A percentile compares a stretch with the other conserved stretches of the same genome.
These are phyloP conservation scores for Melanotaenia boesemani DNA, from an alignment of 2,797 vertebrate genomes.

Conservation along the genomic window DNA sequence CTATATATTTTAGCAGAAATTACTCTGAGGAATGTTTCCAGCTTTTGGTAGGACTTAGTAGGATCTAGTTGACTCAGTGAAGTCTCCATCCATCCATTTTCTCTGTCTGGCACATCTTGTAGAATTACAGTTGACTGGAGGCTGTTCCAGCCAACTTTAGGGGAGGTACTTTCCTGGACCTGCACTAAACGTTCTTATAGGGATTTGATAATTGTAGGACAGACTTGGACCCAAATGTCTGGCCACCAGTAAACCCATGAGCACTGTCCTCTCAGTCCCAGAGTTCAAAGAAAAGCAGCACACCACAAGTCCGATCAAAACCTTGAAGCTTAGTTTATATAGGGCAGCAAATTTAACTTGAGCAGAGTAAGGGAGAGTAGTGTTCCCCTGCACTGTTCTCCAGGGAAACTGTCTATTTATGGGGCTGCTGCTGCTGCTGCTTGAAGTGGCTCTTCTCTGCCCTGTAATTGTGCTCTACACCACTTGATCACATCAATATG, in stretches of 20 bases:
- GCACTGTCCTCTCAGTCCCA: not conserved
- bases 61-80: not conserved
- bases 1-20: not conserved
- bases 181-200: not conserved
- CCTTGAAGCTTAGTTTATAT: constrained; percentile 70
- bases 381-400: constrained; percentile 77
- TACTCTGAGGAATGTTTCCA: not conserved
- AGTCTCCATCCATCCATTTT: not conserved
- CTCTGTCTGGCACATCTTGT: not conserved
- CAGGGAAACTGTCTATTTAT: constrained; percentile 83
- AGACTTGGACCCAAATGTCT: constrained; percentile 1
- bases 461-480: constrained; percentile 62
- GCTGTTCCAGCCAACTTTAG: not conserved
- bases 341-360: constrained; percentile 76
- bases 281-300: constrained; percentile 5
- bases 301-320: constrained; percentile 26
- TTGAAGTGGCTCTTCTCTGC: constrained; percentile 69
- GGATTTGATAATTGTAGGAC: not conserved
- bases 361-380: constrained; percentile 54
- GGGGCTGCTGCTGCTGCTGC: constrained; percentile 69
- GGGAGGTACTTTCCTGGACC: not conserved
- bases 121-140: not conserved
- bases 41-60: too few species aligned
- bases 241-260: not conserved
- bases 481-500: constrained; percentile 32